These are phyloP conservation scores for Sphaeridia pumilis DNA, from an alignment of 2,888 invertebrate species.

Conservation along the genomic window DNA sequence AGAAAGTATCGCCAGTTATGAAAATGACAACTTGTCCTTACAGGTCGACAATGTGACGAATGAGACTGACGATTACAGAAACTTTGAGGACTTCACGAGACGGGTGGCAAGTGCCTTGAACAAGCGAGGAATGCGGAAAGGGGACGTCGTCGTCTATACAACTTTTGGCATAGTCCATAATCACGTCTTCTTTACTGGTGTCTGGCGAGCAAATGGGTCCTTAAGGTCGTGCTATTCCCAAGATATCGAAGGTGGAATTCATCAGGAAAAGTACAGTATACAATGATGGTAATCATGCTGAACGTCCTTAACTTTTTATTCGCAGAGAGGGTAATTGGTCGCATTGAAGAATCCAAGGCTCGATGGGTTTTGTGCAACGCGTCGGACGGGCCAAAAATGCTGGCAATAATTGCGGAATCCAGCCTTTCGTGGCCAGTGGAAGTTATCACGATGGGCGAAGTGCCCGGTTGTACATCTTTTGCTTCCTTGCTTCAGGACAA, in stretches of 20 bases:
- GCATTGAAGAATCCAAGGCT: conserved; percentile 20
- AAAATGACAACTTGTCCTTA: conserved; percentile 22
- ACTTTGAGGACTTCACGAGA: conserved; percentile 39
- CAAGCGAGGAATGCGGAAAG: conserved; percentile 26
- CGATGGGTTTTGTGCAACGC: conserved; percentile 33
- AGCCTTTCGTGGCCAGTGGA: conserved; percentile 30
- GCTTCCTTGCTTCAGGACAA: conserved; percentile 26
- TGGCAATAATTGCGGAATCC: conserved; percentile 16
- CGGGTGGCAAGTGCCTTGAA: conserved; percentile 24
- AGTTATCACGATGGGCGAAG: conserved; percentile 22
- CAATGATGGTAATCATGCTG: no score
- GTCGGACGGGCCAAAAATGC: conserved; percentile 20
- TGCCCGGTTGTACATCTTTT: conserved; percentile 26
- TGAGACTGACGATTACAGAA: conserved; percentile 45
- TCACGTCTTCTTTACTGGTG: conserved; percentile 23
- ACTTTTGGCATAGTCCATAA: conserved; percentile 26
- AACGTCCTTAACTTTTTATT: no score
- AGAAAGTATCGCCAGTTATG: background rate
- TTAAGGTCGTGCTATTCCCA: conserved; percentile 26
- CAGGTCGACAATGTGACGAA: conserved; percentile 52
- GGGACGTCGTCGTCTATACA: conserved; percentile 29
- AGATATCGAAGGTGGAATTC: conserved; percentile 25
- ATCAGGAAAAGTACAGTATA: no score
- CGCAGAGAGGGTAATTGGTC: conserved; percentile 19
- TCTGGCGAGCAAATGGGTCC: conserved; percentile 32